These are phyloP conservation scores for Colostygia pectinataria DNA, from an alignment of 2,888 invertebrate genomes.

Conservation along the genomic window DNA sequence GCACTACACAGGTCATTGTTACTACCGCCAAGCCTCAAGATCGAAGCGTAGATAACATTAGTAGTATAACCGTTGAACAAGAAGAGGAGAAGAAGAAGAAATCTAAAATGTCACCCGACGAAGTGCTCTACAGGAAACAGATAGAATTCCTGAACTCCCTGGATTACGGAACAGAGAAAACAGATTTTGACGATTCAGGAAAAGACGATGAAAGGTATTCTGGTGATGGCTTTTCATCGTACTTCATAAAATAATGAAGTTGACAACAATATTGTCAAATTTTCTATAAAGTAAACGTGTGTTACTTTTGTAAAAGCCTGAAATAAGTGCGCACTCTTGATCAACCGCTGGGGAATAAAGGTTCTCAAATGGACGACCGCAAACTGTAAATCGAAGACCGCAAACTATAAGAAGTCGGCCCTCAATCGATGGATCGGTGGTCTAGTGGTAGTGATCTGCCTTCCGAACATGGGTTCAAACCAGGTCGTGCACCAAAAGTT, in stretches of 20 bases:
- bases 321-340: too few species aligned
- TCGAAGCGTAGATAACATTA: slow-evolving; percentile 34
- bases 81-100: slow-evolving; percentile 30
- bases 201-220: slow-evolving; percentile 46
- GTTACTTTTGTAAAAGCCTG: too few species aligned
- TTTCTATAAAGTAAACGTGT: too few species aligned
- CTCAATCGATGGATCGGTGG: too few species aligned
- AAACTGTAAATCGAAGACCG: too few species aligned
- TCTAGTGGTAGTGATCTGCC: too few species aligned
- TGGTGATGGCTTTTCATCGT: slow-evolving; percentile 47
- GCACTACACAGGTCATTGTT: neutral
- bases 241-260: slow-evolving; percentile 41
- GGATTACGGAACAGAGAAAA: slow-evolving; percentile 58
- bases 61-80: slow-evolving; percentile 44
- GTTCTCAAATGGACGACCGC: too few species aligned
- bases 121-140: slow-evolving; percentile 52
- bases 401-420: too few species aligned
- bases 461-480: too few species aligned
- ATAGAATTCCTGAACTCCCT: slow-evolving; percentile 58
- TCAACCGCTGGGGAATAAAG: too few species aligned
- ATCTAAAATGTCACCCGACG: slow-evolving; percentile 38
- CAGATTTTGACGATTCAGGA: slow-evolving; percentile 45
- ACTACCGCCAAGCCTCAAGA: slow-evolving; percentile 8
- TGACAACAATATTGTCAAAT: too few species aligned
- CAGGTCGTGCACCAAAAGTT: too few species aligned